A percentile compares a stretch with the other conserved stretches of the same genome.
Conservation (phyloP, 2,888 invertebrate genomes). For the Metellina segmentata region DNA sequence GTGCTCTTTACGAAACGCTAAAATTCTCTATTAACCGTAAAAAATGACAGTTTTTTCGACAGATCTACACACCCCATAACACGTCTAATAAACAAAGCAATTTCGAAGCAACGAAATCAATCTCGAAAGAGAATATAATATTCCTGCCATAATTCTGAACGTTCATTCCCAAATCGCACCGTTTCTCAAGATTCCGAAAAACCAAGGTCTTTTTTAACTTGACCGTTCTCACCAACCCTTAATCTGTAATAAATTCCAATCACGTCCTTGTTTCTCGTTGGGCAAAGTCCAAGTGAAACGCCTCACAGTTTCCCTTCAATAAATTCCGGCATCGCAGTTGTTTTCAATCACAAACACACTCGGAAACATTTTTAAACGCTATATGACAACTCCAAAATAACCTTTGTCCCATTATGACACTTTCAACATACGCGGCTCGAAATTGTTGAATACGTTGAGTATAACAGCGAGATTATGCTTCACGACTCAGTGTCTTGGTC, state of each 20-base stretch:
- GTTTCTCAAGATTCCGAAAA: not conserved
- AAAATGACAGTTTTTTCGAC: not conserved
- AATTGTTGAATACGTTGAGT: constrained; percentile 10
- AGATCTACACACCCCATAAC: not conserved
- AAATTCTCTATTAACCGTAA: not conserved
- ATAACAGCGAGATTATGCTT: not conserved
- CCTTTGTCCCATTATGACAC: constrained; percentile 5
- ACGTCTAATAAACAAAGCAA: constrained; percentile 2
- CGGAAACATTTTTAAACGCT: not conserved
- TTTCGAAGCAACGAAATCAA: not conserved
- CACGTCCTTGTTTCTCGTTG: constrained; percentile 19
- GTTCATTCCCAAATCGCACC: not conserved
- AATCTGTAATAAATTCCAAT: not conserved
- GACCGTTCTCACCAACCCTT: not conserved
- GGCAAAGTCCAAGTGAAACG: constrained; percentile 19
- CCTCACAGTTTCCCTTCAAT: not conserved
- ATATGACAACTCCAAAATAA: not conserved
- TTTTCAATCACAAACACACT: not conserved
- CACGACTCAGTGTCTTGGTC: not conserved
- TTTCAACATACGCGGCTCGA: constrained; percentile 7
- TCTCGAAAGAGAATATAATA: not conserved
- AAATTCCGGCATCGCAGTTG: not conserved
- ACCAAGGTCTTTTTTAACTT: not conserved
- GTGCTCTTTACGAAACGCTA: too few relatives aligned
- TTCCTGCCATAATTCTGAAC: not conserved